These are phyloP conservation scores for Pantherophis alleghaniensis DNA, from an alignment of 2,797 vertebrate genomes.

Conservation along the genomic window DNA sequence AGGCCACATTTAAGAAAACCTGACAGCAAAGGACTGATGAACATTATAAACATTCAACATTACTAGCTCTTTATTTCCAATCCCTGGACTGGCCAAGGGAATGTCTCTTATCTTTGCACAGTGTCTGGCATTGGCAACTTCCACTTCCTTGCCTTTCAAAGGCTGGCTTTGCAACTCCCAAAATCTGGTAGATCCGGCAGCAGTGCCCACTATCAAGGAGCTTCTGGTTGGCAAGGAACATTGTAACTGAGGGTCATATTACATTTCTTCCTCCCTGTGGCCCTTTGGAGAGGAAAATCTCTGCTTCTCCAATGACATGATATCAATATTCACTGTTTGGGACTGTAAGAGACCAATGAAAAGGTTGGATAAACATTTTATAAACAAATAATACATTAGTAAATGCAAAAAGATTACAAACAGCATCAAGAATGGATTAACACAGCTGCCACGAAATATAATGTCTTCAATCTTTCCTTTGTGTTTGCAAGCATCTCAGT, in stretches of 20 bases:
- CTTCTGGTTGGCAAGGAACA: background rate
- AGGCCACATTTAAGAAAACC: background rate
- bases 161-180: background rate
- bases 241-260: too few species aligned
- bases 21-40: background rate
- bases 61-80: too few species aligned
- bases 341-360: background rate
- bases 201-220: background rate
- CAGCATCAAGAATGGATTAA: background rate
- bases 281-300: background rate
- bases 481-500: background rate
- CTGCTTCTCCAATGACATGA: background rate
- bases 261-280: background rate
- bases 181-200: background rate
- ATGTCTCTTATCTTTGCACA: background rate
- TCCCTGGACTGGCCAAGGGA: background rate
- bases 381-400: background rate
- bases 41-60: background rate
- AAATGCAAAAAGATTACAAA: background rate
- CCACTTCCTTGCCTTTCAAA: background rate
- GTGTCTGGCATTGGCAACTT: background rate
- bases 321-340: background rate
- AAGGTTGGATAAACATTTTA: background rate
- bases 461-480: background rate
- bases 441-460: background rate